phyloP scores from a whole-genome alignment of 1,140 invertebrate genomes.

The Ips nitidus region DNA sequence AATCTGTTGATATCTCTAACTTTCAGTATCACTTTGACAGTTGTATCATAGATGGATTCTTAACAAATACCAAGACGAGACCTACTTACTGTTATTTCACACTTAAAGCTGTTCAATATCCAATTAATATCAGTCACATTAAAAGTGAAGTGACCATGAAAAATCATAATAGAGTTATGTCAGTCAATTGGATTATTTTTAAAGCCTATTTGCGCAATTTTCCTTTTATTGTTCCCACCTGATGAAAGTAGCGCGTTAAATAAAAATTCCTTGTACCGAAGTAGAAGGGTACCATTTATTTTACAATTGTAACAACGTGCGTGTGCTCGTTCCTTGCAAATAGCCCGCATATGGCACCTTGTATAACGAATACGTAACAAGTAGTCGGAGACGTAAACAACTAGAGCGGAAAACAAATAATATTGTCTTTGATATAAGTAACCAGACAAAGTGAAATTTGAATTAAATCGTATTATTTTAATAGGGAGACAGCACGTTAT shows the following conservation, averaged over 20 bases:
- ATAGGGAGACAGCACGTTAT: constrained; percentile 9
- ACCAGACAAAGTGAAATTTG: constrained; percentile 22
- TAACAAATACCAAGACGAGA: neutral
- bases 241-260: constrained; percentile 1
- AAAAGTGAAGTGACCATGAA: neutral
- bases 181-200: neutral
- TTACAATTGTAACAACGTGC: constrained; percentile 3
- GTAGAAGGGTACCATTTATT: constrained; percentile 2
- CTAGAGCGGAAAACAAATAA: constrained; percentile 26
- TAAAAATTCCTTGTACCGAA: neutral
- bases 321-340: neutral
- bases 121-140: neutral
- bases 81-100: neutral
- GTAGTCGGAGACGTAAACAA: constrained; percentile 7
- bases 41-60: neutral
- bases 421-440: constrained; percentile 18
- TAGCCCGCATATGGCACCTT: constrained; percentile 17
- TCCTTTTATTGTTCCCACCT: neutral
- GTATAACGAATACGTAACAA: constrained; percentile 24
- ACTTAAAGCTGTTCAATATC: neutral
- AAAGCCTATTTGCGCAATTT: neutral
- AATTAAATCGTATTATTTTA: constrained; percentile 26
- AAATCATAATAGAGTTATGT: neutral
- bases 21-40: too few relatives aligned
- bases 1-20: neutral